Conservation (phyloP, 2,797 vertebrate species). For the Alca torda region DNA sequence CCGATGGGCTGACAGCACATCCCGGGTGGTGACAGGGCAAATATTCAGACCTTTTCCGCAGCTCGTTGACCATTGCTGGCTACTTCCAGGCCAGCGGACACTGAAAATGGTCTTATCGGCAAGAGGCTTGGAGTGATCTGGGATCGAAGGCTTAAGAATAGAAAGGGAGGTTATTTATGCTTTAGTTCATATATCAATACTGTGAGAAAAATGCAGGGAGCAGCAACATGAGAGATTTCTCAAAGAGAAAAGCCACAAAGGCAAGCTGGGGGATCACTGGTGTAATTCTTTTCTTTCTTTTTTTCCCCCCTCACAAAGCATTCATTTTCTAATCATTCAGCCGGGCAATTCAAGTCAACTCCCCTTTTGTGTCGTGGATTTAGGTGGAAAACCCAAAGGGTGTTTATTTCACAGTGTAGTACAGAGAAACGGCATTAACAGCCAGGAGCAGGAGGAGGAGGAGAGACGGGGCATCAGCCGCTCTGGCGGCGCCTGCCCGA, state of each 20-base stretch:
- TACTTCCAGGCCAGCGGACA: not conserved
- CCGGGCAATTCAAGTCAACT: constrained; percentile 42
- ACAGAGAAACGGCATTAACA: constrained; percentile 42
- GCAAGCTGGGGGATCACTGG: constrained; percentile 10
- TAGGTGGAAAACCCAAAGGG: constrained; percentile 58
- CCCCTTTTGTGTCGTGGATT: constrained; percentile 34
- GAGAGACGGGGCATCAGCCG: constrained; percentile 70
- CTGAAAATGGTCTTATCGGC: constrained; percentile 2
- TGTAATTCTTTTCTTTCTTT: not conserved
- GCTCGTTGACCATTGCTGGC: not conserved
- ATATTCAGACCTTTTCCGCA: not conserved
- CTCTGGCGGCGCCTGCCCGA: constrained; percentile 64
- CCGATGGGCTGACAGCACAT: not conserved
- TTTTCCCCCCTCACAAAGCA: not conserved
- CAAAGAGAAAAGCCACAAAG: constrained; percentile 45
- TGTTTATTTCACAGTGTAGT: constrained; percentile 44
- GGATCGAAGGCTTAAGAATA: constrained; percentile 54
- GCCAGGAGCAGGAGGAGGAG: constrained; percentile 57
- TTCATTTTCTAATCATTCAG: constrained; percentile 62
- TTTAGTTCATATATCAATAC: constrained; percentile 55
- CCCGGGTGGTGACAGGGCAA: constrained; percentile 7
- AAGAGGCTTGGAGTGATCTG: not conserved
- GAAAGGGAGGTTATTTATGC: constrained; percentile 57
- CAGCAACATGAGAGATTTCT: constrained; percentile 54
- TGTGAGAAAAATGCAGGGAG: constrained; percentile 43